phyloP scores from a whole-genome alignment of 2,888 invertebrate genomes.

The Drosophila prolongata region DNA sequence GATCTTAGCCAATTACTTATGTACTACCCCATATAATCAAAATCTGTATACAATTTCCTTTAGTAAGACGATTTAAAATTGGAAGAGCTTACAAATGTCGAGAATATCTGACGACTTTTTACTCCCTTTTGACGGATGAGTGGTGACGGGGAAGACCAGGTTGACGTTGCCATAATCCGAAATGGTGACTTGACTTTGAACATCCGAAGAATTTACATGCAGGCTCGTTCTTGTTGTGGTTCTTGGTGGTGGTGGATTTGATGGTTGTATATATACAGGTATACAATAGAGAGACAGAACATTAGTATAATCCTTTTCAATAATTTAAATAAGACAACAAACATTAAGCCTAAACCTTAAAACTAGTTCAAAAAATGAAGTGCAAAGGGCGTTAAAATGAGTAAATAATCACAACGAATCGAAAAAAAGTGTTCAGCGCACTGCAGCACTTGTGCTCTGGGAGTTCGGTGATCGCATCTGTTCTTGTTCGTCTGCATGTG shows the following conservation, averaged over 20 bases:
- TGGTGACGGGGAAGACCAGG: neutral
- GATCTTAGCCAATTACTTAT: conserved; percentile 39
- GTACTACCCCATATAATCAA: conserved; percentile 16
- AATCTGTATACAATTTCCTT: conserved; percentile 28
- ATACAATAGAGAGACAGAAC: conserved; percentile 79
- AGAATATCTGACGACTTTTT: conserved; percentile 7
- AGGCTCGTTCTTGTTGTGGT: conserved; percentile 17
- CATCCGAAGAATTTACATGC: conserved; percentile 2
- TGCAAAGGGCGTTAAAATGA: conserved; percentile 19
- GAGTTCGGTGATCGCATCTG: conserved; percentile 20
- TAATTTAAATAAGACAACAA: conserved; percentile 77
- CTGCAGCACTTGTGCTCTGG: conserved; percentile 11
- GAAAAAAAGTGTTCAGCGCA: conserved; percentile 10
- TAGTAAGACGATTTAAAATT: conserved; percentile 61
- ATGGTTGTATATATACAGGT: conserved; percentile 69
- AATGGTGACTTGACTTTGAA: conserved; percentile 7
- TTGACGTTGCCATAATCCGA: conserved; percentile 8
- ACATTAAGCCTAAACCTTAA: conserved; percentile 65
- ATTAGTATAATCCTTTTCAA: conserved; percentile 70
- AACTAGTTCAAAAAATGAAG: conserved; percentile 50
- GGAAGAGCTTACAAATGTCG: conserved; percentile 69
- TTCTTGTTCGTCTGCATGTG: conserved; percentile 13
- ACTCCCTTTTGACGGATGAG: conserved; percentile 6
- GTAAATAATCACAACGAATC: conserved; percentile 21
- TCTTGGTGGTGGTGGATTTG: conserved; percentile 17